Base-by-base conservation (phyloP, 1,140 invertebrate genomes). In the Conopomorpha cramerella region DNA sequence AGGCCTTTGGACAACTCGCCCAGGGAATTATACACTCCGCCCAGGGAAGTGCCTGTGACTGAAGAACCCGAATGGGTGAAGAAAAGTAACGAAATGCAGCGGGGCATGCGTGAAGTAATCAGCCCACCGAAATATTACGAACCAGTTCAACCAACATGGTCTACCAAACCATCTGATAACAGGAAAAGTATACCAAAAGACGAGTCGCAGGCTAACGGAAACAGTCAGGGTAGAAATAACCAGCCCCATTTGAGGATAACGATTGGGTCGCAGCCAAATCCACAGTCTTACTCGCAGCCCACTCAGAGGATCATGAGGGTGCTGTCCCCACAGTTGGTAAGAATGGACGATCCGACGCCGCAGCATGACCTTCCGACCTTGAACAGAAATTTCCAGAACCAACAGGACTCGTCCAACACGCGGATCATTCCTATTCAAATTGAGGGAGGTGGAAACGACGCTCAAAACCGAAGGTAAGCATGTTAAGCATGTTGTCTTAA, bases 341-440 rank as follows among this genome's bases (percentile, higher is more conserved):
- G 64, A 36, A 30, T 77, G 36, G 77, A 79, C 13, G 64, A 74
- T 3, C 46, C 46, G 2, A 49, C 52, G 16, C 36, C 51, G 1
- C 57, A 67, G 32, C 46, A 52, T 14, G 68, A 77, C 3, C 47
- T 74, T 35, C 71, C 76, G 6, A 51, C 55, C 8, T 42, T 77
- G 30, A 76, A 62, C 31, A 62, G 58, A 33, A 60, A 33, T 43
- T 58, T 64, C 30, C 58, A 59, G 26, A 59, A 10, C 11, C 36
- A 38, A 31, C 55, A 63, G 34, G 57, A 67, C 30, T 53, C 74
- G 36, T 70, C 72, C 10, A 77, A 65, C 47, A 77, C 72, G n/a
- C 58, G 77, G 43, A 79, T 79, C 55, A 79, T 79, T 49, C 77
- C 77, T n/a, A 79, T 79, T 38, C 77, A 79, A 45, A 72, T 79